Evolutionary conservation across 2,797 vertebrate genomes (phyloP).

Genomic region (Columba guinea): DNA sequence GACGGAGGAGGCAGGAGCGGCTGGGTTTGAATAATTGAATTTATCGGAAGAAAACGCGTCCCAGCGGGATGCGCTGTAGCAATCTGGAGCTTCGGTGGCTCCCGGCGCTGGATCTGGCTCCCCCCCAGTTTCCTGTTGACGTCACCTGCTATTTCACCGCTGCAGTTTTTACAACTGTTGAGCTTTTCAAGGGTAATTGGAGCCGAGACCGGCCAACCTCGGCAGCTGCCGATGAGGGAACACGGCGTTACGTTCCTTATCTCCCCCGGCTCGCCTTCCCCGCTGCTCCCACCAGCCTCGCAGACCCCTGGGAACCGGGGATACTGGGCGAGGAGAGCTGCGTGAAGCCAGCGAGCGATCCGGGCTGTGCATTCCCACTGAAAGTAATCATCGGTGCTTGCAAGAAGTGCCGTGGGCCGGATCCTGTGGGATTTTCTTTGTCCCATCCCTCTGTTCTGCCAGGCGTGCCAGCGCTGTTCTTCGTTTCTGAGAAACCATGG

Average conservation of each 20-base stretch:
- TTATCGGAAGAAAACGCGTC: neutral
- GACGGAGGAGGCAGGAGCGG: neutral
- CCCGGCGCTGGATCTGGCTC: constrained; percentile 45
- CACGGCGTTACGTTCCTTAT: neutral
- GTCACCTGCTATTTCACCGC: constrained; percentile 68
- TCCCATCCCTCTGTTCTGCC: constrained; percentile 3
- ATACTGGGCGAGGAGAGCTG: rapidly evolving
- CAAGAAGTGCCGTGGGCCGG: neutral
- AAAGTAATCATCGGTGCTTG: neutral
- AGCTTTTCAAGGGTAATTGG: constrained; percentile 68
- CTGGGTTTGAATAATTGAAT: neutral
- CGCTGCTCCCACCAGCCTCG: neutral
- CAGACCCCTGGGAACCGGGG: neutral
- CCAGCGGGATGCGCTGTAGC: neutral
- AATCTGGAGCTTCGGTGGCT: neutral
- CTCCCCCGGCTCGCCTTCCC: rapidly evolving
- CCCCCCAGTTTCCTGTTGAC: constrained; percentile 73
- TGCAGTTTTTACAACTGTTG: constrained; percentile 68
- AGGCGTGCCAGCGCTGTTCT: constrained; percentile 33
- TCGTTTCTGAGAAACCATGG: constrained; percentile 75
- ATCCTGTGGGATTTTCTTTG: neutral
- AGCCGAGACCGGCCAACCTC: constrained; percentile 34
- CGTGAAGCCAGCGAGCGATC: neutral
- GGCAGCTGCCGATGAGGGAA: constrained; percentile 40
- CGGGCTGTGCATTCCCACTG: neutral